Evolutionary conservation across 2,797 vertebrate species (phyloP), one percentile per base, ranked within the genome.

Genomic region (Erpetoichthys calabaricus): DNA sequence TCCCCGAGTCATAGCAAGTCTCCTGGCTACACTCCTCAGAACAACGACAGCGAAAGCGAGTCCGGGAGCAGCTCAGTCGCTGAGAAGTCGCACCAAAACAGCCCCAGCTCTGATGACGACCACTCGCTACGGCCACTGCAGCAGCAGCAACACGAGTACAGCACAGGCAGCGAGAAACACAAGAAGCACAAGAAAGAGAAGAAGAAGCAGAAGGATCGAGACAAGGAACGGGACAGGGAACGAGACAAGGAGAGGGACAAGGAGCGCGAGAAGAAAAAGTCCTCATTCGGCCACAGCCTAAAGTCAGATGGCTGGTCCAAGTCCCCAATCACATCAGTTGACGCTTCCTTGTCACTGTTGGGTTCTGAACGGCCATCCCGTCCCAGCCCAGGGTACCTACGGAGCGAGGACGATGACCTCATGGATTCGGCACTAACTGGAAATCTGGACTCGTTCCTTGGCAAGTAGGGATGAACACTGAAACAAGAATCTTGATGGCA

Each of bases 131-230:
- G 90, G 58, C 79, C 94, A 43, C 86, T 90, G 3, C 68, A 83
- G 64, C 86, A 81, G 25, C 25, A 25, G 25, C 25, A 25, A 25
- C 47, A 49, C 4, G 85, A 87, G 7, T 86, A 85, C 45, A 88
- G 92, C 64, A 79, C 93, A 0, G 74, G 84, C 52, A 89, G 91
- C 77, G 94, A 98, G 66, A 98, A 97, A 57, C 96, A 99, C 80
- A 99, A 97, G 75, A 98, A 98, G 65, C 94, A 98, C 84, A 98
- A 98, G 80, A 97, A 97, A 63, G 91, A 99, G 70, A 96, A 97
- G 77, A 96, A 96, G 63, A 98, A 95, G 70, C 88, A 91, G 62
- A 97, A 93, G 52, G 91, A 97, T 60, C 88, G 84, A 65, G 85
- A 86, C 10, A 52, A 81, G 55, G 89, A 95, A 44, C 76, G 87